phyloP scores from a whole-genome alignment of 2,888 invertebrate genomes.

The Lamproptera curius region DNA sequence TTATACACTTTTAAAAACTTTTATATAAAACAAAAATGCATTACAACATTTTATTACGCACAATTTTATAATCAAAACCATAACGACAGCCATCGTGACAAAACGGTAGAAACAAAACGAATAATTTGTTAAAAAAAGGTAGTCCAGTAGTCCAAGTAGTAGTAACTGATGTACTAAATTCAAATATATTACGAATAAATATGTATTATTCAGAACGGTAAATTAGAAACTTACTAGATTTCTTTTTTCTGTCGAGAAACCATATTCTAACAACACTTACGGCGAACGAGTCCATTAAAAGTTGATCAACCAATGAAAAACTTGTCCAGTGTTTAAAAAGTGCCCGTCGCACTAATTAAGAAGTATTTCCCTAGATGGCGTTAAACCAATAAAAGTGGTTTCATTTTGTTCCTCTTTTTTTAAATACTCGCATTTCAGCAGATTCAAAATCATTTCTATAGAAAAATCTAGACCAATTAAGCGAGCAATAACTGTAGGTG shows the following conservation, averaged over 20 bases:
- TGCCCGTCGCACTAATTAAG: background rate
- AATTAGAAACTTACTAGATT: background rate
- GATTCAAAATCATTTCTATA: constrained; percentile 7
- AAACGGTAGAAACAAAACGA: background rate
- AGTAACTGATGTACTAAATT: background rate
- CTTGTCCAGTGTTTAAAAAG: background rate
- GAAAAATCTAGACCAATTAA: constrained; percentile 20
- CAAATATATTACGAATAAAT: background rate
- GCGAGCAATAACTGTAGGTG: constrained; percentile 15
- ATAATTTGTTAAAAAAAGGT: background rate
- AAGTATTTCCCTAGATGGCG: constrained; percentile 12
- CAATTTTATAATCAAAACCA: too few relatives aligned
- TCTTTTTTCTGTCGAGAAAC: background rate
- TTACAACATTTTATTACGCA: too few relatives aligned
- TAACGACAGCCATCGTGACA: background rate
- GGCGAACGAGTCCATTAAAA: background rate
- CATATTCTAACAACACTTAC: too few relatives aligned
- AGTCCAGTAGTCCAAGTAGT: background rate
- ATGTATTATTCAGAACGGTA: background rate
- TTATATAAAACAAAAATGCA: too few relatives aligned
- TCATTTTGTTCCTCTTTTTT: background rate
- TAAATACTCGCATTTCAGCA: background rate
- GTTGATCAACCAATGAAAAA: background rate
- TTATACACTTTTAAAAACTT: too few relatives aligned
- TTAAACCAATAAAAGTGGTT: background rate